Conservation (phyloP, 2,797 vertebrate genomes). For the Natrix natrix region DNA sequence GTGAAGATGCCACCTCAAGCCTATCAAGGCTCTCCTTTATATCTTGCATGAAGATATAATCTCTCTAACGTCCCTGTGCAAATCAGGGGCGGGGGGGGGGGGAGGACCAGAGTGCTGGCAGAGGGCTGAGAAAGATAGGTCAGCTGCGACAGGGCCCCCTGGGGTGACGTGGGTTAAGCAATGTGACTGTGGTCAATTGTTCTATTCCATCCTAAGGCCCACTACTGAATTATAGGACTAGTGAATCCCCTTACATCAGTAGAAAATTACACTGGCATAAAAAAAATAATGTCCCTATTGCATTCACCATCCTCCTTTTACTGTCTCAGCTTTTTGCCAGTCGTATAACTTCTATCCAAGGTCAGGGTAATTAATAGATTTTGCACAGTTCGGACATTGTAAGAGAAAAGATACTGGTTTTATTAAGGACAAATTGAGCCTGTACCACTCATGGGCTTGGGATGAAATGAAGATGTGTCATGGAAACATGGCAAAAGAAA, state of each 20-base stretch:
- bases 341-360: not conserved
- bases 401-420: not conserved
- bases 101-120: rapidly evolving
- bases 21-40: not conserved
- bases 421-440: not conserved
- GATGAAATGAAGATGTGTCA: not conserved
- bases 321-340: not conserved
- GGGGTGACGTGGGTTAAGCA: not conserved
- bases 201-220: not conserved
- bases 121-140: not conserved
- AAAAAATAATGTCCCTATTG: not conserved
- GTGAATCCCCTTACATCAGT: not conserved
- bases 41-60: not conserved
- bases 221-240: not conserved
- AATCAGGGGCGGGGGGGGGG: not conserved
- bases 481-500: not conserved
- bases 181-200: not conserved
- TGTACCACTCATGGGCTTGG: not conserved
- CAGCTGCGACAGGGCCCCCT: not conserved
- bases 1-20: not conserved
- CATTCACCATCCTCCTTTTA: not conserved
- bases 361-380: not conserved
- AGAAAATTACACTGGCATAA: not conserved
- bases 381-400: not conserved
- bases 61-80: not conserved